phyloP scores from a whole-genome alignment of 1,140 invertebrate species.

The Phthorimaea operculella region DNA sequence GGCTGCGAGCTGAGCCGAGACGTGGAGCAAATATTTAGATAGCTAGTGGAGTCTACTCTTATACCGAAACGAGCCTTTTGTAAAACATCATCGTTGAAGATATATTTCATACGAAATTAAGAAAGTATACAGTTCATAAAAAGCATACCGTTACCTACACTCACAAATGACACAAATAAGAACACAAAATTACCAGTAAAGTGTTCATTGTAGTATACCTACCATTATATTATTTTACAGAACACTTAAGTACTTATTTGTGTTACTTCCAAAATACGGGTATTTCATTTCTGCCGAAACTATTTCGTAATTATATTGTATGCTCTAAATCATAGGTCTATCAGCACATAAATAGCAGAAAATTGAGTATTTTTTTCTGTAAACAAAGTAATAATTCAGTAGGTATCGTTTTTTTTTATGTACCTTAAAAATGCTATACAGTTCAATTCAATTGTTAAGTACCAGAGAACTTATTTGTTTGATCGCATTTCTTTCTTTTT shows the following conservation, averaged over 20 bases:
- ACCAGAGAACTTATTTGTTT: too few species aligned
- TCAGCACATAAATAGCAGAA: conserved; percentile 19
- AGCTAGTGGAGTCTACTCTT: too few species aligned
- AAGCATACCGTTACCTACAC: not conserved
- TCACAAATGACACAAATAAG: not conserved
- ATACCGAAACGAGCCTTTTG: too few species aligned
- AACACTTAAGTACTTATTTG: conserved; percentile 11
- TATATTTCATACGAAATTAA: not conserved
- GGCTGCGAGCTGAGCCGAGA: not conserved
- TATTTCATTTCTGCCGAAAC: conserved; percentile 11
- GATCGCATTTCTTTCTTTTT: too few species aligned
- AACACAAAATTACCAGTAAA: conserved; percentile 8
- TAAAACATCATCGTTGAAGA: too few species aligned
- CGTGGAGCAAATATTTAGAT: too few species aligned
- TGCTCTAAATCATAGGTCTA: conserved; percentile 15
- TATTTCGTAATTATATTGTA: conserved; percentile 25
- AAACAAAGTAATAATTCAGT: conserved; percentile 14
- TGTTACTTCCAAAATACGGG: conserved; percentile 10
- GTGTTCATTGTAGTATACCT: not conserved
- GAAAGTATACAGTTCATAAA: not conserved
- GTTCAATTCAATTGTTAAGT: too few species aligned
- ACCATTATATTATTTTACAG: not conserved
- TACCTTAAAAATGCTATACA: too few species aligned
- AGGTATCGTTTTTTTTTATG: not conserved
- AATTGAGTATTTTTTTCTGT: conserved; percentile 16